Evolutionary conservation across 2,797 vertebrate species (phyloP), one percentile per base, ranked within the genome.

Genomic region (Typhlichthys eigenmanni): DNA sequence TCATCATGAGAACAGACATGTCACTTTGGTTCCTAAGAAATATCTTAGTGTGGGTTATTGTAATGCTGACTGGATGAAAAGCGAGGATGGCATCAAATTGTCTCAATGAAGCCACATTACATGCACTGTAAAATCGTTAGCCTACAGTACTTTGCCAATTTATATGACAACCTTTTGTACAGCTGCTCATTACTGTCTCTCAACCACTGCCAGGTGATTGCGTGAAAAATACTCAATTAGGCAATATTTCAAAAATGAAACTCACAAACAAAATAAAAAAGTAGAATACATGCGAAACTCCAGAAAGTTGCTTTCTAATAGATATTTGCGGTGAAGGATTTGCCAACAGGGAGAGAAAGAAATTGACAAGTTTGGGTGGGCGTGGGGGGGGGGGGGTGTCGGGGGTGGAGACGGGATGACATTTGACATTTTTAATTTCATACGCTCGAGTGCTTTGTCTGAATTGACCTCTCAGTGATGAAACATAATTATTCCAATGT

Each of bases 21-120:
- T 79, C 81, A 91, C 92, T 94, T 93, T 94, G 92, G 92, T 93
- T 93, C 88, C 88, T 89, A 87, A 85, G 86, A 88, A 90, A 86
- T 60, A 72, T 72, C 72, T 83, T 9, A 58, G 62, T 82, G 87
- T 70, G 80, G 82, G 79, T 74, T 52, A 72, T 84, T 49, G 51
- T 62, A 82, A 85, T 81, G 80, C 84, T 58, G 71, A 75, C 78
- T 80, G 48, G 16, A 75, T 75, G 63, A 76, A 74, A 78, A 78
- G 70, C 70, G 67, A 46, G 61, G 71, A 79, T 52, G 71, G 62
- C 46, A 4, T 29, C 24, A 50, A 52, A 57, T 47, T 57, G 38
- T 74, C 72, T 66, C 38, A 60, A 71, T 66, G 49, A 45, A 66
- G 84, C 81, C 64, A 68, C 79, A 81, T 86, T 67, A 82, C 85